Evolutionary conservation across 2,888 invertebrate species (phyloP), one percentile per base, ranked within the genome.

Genomic region (Punctoribates punctum): DNA sequence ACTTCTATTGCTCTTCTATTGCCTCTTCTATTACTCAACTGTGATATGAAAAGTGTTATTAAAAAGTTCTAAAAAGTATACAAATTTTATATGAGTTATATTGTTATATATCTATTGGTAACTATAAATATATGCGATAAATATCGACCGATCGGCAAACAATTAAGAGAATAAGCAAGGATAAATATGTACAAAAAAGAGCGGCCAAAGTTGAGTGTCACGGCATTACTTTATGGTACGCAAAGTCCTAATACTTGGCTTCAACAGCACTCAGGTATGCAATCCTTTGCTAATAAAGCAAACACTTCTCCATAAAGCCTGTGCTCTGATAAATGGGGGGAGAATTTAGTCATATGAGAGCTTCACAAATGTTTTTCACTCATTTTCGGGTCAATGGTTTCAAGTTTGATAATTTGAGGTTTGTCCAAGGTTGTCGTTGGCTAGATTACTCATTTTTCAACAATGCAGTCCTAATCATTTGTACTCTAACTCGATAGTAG

Each of bases 181-280:
- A 9, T 23, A 54, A 57, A 73, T 23, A 79, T 76, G 77, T 78
- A 91, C 88, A 91, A 91, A 87, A 91, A 91, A 86, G 91, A 91
- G 85, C 91, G 91, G 84, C 91, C 91, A 82, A 91, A 91, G 87
- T 90, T 91, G 90, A 91, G 91, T 84, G 91, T 92, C 83, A 90
- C 91, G 82, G 91, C 91, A 3, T 77, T 80, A 48, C 73, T 80
- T 11, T 79, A 80, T 73, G 79, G 79, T 46, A 78, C 78, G 54
- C 77, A 67, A 67, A 67, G 67, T 38, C 67, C 67, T 38, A 67
- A 67, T 38, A 38, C 67, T 34, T 67, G 67, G 67, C 34, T 67
- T 38, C 67, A 67, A 67, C 67, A 67, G 27, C 67, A 67, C 67
- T 67, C 67, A 67, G 67, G 67, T 67, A 67, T 67, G 67, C 67